phyloP scores from a whole-genome alignment of 92 coral and sea anemone species.

The Umimayanthus kanabou region DNA sequence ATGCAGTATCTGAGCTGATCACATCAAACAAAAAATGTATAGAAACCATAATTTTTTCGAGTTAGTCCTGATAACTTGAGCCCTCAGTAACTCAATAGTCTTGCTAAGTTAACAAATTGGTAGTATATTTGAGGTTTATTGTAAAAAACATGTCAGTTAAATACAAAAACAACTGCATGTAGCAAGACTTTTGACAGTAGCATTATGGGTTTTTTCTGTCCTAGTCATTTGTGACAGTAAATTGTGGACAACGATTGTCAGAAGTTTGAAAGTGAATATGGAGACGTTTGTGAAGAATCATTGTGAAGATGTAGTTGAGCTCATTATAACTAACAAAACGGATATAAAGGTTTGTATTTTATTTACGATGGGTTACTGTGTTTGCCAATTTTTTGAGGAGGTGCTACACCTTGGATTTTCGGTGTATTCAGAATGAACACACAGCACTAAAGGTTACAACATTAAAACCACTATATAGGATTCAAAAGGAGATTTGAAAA shows the following conservation, averaged over 20 bases:
- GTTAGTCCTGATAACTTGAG: not conserved
- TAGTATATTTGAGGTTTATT: no score
- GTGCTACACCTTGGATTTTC: no score
- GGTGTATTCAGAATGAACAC: no score
- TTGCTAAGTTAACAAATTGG: not conserved
- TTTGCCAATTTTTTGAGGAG: not conserved
- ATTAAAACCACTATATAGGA: not conserved
- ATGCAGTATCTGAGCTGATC: conserved; percentile 22
- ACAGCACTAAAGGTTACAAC: no score
- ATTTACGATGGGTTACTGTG: no score
- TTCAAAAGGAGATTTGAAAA: no score
- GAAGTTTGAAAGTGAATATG: conserved; percentile 47
- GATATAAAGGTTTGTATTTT: conserved; percentile 53
- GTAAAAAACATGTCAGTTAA: no score
- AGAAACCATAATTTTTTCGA: not conserved
- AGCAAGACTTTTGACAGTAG: no score
- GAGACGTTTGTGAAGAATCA: conserved; percentile 45
- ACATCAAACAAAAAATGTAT: not conserved
- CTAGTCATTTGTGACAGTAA: conserved; percentile 56
- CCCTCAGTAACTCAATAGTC: not conserved
- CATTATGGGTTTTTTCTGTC: not conserved
- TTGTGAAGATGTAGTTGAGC: conserved; percentile 53
- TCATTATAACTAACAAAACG: conserved; percentile 50
- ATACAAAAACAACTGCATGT: no score
- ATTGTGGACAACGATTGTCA: conserved; percentile 54